These are phyloP conservation scores for Centropus bengalensis DNA, from an alignment of 2,113 vertebrate species.

Conservation along the genomic window DNA sequence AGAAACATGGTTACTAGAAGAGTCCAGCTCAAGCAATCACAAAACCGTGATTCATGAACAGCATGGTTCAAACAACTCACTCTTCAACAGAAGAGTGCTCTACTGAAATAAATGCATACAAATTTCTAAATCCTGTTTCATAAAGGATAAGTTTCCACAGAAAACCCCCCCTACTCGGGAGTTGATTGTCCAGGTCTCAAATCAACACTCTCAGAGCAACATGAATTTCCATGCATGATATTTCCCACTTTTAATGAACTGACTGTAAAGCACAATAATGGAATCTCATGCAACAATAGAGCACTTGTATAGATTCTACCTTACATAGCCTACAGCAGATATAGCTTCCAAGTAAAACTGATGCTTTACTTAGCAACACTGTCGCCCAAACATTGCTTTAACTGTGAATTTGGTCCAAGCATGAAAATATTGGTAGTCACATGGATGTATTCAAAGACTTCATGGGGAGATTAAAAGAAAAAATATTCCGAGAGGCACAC, in stretches of 20 bases:
- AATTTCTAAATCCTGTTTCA: not conserved
- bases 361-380: not conserved
- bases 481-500: not conserved
- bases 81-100: not conserved
- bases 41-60: not conserved
- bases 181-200: not conserved
- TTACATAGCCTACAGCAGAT: not conserved
- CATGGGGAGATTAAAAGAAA: not conserved
- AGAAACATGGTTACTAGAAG: not conserved
- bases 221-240: accelerated
- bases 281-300: not conserved
- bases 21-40: not conserved
- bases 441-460: not conserved
- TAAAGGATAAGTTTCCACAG: not conserved
- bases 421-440: not conserved
- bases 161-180: not conserved
- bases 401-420: not conserved
- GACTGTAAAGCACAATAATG: not conserved
- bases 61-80: not conserved
- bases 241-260: not conserved
- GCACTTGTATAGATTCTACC: not conserved
- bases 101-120: not conserved
- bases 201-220: not conserved
- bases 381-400: not conserved
- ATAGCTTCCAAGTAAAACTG: not conserved